Conservation (phyloP, 2,113 vertebrate species). For the Poeciliopsis prolifica region DNA sequence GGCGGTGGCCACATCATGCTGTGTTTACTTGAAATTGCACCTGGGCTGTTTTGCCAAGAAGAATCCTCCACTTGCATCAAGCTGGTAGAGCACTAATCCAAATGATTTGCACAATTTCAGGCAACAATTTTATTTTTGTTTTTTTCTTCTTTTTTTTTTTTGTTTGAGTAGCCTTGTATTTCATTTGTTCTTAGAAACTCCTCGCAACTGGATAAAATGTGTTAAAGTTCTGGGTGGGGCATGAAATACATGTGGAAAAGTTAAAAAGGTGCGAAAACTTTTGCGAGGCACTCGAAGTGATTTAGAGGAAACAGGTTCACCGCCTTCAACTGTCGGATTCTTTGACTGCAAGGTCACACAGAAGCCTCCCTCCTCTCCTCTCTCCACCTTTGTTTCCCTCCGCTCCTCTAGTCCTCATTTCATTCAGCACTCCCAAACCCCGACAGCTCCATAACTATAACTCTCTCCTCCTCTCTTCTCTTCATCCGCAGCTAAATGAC, state of each 20-base stretch:
- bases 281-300: conserved; percentile 42
- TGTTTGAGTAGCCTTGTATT: not conserved
- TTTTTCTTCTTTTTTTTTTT: too few relatives aligned
- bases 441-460: conserved; percentile 78
- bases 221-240: not conserved
- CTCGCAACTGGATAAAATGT: too few relatives aligned
- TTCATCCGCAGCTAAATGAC: conserved; percentile 77
- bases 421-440: conserved; percentile 69
- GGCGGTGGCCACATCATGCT: not conserved
- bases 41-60: too few relatives aligned
- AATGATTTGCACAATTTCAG: not conserved
- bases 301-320: conserved; percentile 60
- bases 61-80: not conserved
- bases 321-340: conserved; percentile 54
- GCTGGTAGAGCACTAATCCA: not conserved
- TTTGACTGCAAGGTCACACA: conserved; percentile 65
- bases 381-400: conserved; percentile 65
- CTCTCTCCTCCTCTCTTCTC: conserved; percentile 74
- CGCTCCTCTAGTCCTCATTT: conserved; percentile 66
- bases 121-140: not conserved
- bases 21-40: not conserved
- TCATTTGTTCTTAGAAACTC: not conserved
- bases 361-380: conserved; percentile 39
- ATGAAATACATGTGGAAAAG: not conserved
- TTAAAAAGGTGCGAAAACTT: not conserved